Evolutionary conservation across 2,113 vertebrate genomes (phyloP).

Genomic region (Chamaea fasciata): DNA sequence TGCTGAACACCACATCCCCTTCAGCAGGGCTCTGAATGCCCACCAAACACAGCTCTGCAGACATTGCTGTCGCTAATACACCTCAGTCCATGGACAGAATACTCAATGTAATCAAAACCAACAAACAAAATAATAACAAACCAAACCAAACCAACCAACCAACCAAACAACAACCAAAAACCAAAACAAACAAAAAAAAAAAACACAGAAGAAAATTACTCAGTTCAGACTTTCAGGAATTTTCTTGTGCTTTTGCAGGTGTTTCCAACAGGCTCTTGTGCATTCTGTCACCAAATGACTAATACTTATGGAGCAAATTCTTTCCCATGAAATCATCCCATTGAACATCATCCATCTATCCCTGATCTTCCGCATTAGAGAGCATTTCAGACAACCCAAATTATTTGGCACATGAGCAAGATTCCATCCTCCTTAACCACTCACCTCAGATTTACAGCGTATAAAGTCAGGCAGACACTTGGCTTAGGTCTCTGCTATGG

Average conservation of each 20-base stretch:
- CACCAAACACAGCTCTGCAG: neutral
- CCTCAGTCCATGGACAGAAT: neutral
- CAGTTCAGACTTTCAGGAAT: neutral
- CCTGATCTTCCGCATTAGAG: neutral
- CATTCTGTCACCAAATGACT: neutral
- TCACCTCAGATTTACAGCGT: neutral
- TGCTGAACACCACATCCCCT: neutral
- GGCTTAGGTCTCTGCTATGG: neutral
- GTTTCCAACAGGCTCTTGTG: neutral
- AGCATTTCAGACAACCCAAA: neutral
- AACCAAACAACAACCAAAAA: neutral
- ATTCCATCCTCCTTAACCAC: neutral
- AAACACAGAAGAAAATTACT: neutral
- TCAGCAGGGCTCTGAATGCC: neutral
- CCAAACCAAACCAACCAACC: too few species aligned
- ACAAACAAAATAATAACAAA: neutral
- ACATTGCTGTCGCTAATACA: fast-evolving
- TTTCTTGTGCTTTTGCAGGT: neutral
- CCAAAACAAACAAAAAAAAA: neutral
- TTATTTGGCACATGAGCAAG: neutral
- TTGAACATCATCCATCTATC: neutral
- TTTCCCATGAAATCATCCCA: neutral
- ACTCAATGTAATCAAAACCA: neutral
- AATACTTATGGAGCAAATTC: neutral
- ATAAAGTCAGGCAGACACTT: neutral